phyloP scores from a whole-genome alignment of 2,797 vertebrate genomes.

The Artibeus jamaicensis region DNA sequence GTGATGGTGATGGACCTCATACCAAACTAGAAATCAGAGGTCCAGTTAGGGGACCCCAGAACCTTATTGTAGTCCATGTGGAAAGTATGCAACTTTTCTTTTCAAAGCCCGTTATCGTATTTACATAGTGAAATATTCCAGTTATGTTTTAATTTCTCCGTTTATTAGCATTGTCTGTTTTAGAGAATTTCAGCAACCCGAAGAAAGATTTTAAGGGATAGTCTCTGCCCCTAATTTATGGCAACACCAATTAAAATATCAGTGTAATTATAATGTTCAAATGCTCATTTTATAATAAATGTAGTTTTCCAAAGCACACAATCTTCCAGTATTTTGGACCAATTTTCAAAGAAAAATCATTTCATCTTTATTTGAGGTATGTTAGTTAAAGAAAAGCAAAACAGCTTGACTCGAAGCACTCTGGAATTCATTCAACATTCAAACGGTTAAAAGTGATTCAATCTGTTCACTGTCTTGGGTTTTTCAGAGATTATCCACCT shows the following conservation, averaged over 20 bases:
- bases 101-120: neutral
- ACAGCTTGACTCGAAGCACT: conserved; percentile 42
- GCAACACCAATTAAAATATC: neutral
- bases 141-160: conserved; percentile 16
- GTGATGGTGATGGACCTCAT: neutral
- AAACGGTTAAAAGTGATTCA: conserved; percentile 66
- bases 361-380: conserved; percentile 54
- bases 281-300: conserved; percentile 44
- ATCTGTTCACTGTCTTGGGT: conserved; percentile 49
- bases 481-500: conserved; percentile 64
- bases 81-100: neutral
- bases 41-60: neutral
- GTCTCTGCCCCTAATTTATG: conserved; percentile 11
- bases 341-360: conserved; percentile 57
- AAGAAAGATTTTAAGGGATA: conserved; percentile 4
- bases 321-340: conserved; percentile 20
- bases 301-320: conserved; percentile 38
- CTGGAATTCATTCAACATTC: conserved; percentile 64
- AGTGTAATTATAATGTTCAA: conserved; percentile 16
- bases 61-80: neutral
- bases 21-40: neutral
- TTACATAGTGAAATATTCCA: neutral
- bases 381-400: conserved; percentile 30
- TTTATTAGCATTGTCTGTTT: conserved; percentile 32
- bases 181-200: neutral